Evolutionary conservation across 2,113 vertebrate species (phyloP), one percentile per base, ranked within the genome.

Genomic region (Rynchops niger): DNA sequence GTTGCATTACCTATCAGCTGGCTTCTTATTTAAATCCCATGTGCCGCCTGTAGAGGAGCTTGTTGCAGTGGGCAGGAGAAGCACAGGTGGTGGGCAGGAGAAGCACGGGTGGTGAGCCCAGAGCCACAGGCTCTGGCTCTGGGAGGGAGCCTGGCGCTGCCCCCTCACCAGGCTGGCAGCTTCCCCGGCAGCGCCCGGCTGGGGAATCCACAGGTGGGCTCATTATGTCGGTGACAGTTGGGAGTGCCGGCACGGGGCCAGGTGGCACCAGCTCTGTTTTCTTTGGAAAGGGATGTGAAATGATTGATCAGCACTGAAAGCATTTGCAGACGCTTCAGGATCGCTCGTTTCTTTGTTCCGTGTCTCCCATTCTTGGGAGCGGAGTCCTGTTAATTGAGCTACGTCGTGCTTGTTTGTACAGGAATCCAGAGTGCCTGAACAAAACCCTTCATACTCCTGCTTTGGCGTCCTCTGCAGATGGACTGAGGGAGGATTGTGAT

Each of bases 71-170:
- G 2, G 21, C 15, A 16, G n/a, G n/a, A n/a, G 8, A 21, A 18
- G 32, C 9, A 45, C 34, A 18, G 0, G 0, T 4, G 52, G 47
- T 7, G 63, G 72, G 36, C 58, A n/a, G 61, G 82, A 14, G 8
- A 21, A 18, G 32, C 9, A 45, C 34, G 21, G 0, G 0, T 4
- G 52, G 47, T 7, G 63, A 77, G 36, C 58, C 34, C 36, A 36
- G 47, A 10, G 1, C 42, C 45, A 25, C 27, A 2, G 2, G 8
- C 47, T 21, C 50, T 61, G 2, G 2, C 36, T 38, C 2, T 3
- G 18, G 69, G 53, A 43, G 34, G 32, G 73, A n/a, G 47, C 50
- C 1, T 43, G 52, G 20, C 52, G 6, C 14, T 32, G 26, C 36
- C 32, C 40, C 20, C 11, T 45, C 0, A 40, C 42, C 34, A 26